phyloP scores from a whole-genome alignment of 2,888 invertebrate species.

The Callimorpha dominula region DNA sequence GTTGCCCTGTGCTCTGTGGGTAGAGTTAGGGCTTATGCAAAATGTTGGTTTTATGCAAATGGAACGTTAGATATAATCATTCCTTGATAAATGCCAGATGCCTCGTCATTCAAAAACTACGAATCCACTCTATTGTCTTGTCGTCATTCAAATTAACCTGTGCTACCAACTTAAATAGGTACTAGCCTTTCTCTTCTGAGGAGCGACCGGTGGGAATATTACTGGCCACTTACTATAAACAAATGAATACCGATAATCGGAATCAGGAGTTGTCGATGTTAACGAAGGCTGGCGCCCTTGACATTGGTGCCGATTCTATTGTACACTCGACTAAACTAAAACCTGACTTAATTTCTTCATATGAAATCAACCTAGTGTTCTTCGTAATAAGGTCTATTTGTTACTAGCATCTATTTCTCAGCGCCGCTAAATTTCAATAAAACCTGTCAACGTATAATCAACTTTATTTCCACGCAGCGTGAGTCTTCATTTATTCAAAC shows the following conservation, averaged over 20 bases:
- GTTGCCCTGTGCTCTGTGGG: too few relatives aligned
- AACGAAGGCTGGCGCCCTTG: slow-evolving; percentile 14
- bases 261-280: neutral
- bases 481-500: too few relatives aligned
- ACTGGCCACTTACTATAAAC: neutral
- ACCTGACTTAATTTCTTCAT: too few relatives aligned
- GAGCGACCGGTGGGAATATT: neutral
- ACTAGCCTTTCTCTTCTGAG: neutral
- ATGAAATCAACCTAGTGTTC: too few relatives aligned
- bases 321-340: too few relatives aligned
- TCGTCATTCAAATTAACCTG: neutral
- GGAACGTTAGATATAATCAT: neutral
- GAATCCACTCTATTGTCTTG: slow-evolving; percentile 10
- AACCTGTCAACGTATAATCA: too few relatives aligned
- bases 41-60: neutral
- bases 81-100: neutral
- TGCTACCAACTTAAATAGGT: neutral
- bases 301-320: too few relatives aligned
- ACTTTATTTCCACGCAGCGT: too few relatives aligned
- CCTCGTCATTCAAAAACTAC: neutral
- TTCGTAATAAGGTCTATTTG: too few relatives aligned
- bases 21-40: neutral
- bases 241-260: slow-evolving; percentile 10
- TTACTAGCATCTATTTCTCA: too few relatives aligned
- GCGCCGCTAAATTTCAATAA: too few relatives aligned